A percentile compares a stretch with the other conserved stretches of the same genome.
phyloP scores from a whole-genome alignment of 2,888 invertebrate species.

The Sinohyriopsis cumingii region DNA sequence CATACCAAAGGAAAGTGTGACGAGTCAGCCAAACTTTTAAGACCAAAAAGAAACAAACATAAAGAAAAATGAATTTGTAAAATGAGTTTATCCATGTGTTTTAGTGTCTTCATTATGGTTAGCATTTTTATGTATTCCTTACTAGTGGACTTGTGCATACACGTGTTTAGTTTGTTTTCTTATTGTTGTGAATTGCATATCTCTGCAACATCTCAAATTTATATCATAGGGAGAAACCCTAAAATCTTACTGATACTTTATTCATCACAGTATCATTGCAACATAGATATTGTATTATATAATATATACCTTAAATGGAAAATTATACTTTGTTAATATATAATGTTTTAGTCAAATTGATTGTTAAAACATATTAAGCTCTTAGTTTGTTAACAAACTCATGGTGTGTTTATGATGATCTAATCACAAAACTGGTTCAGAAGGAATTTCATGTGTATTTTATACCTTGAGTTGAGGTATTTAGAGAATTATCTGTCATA shows the following conservation, averaged over 20 bases:
- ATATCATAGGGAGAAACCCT: too few species aligned
- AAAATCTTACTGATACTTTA: neutral
- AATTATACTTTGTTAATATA: constrained; percentile 46
- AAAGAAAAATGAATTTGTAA: too few species aligned
- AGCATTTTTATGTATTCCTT: too few species aligned
- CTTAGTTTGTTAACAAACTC: constrained; percentile 47
- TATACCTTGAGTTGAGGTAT: neutral
- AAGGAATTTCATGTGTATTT: neutral
- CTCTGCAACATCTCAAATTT: too few species aligned
- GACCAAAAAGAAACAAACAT: too few species aligned
- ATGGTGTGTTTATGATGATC: constrained; percentile 20
- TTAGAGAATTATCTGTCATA: neutral
- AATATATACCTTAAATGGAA: constrained; percentile 43
- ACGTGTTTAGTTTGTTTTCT: too few species aligned
- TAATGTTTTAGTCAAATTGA: constrained; percentile 51
- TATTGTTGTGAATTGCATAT: too few species aligned
- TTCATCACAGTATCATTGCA: constrained; percentile 30
- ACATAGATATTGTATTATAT: constrained; percentile 50
- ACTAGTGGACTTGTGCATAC: too few species aligned
- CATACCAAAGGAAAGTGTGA: too few species aligned
- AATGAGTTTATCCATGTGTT: too few species aligned
- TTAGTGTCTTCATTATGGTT: too few species aligned
- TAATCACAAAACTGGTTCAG: constrained; percentile 13
- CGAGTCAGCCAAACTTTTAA: too few species aligned
- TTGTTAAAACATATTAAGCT: constrained; percentile 56